phyloP scores from a whole-genome alignment of 2,888 invertebrate genomes.

The Girardia tigrina region DNA sequence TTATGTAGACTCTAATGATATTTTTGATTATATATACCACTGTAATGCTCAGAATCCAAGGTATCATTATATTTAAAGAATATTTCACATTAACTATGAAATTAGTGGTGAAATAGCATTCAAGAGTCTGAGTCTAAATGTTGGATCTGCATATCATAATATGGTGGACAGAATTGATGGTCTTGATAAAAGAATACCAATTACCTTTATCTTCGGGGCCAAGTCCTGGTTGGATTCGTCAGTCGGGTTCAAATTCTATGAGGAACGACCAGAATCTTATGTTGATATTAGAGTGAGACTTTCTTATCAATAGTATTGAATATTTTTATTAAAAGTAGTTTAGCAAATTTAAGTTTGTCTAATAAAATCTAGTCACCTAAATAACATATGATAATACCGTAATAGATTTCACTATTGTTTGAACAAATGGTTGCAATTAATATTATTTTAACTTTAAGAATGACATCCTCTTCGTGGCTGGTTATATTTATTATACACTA shows the following conservation, averaged over 20 bases:
- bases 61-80: slow-evolving; percentile 38
- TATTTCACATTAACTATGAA: neutral
- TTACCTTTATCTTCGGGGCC: slow-evolving; percentile 77
- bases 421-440: no score
- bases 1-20: slow-evolving; percentile 48
- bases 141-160: slow-evolving; percentile 90
- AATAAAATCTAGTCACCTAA: no score
- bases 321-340: no score
- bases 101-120: slow-evolving; percentile 76
- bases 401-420: no score
- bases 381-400: no score
- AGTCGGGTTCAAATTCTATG: slow-evolving; percentile 11
- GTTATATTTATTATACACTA: no score
- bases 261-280: neutral
- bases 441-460: no score
- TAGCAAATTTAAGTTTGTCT: no score
- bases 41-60: slow-evolving; percentile 79
- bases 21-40: slow-evolving; percentile 82
- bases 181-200: slow-evolving; percentile 61
- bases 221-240: slow-evolving; percentile 66
- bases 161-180: slow-evolving; percentile 67
- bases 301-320: no score
- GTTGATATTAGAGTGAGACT: slow-evolving; percentile 25
- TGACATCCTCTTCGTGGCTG: no score
- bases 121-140: slow-evolving; percentile 63